Conservation (phyloP, 2,888 invertebrate genomes). For the Athalia cordata region DNA sequence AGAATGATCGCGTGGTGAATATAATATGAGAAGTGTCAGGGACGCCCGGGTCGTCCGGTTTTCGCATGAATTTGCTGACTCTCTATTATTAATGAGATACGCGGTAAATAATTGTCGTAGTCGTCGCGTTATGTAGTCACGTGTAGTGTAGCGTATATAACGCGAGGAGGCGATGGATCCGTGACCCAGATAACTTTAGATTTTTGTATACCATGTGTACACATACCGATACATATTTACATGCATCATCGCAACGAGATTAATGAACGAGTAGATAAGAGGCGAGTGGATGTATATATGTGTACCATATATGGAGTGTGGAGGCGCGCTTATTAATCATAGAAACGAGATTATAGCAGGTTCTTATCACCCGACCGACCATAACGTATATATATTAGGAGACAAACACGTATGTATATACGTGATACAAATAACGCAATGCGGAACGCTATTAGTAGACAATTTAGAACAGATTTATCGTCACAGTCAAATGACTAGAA, state of each 20-base stretch:
- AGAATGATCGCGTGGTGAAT: background rate
- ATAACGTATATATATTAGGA: too few species aligned
- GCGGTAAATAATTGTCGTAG: background rate
- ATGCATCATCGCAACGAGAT: background rate
- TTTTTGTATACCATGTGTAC: constrained; percentile 9
- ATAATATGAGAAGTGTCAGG: background rate
- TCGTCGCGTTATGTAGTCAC: background rate
- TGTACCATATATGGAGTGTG: background rate
- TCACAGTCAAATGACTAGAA: too few species aligned
- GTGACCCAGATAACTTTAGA: constrained; percentile 34
- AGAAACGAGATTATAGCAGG: too few species aligned
- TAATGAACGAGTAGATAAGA: constrained; percentile 30
- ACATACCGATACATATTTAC: background rate
- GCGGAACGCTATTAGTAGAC: too few species aligned
- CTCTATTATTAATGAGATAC: constrained; percentile 27
- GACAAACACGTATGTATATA: too few species aligned
- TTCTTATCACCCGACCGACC: too few species aligned
- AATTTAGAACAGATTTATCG: too few species aligned
- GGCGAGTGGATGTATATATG: background rate
- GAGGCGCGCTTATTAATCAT: too few species aligned
- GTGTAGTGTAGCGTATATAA: background rate
- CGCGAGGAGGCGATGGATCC: constrained; percentile 14
- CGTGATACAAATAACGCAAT: too few species aligned
- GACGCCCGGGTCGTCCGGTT: background rate
- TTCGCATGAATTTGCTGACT: constrained; percentile 12